Evolutionary conservation across 2,113 vertebrate genomes (phyloP), one percentile per base, ranked within the genome.

Genomic region (Dipodomys spectabilis): DNA sequence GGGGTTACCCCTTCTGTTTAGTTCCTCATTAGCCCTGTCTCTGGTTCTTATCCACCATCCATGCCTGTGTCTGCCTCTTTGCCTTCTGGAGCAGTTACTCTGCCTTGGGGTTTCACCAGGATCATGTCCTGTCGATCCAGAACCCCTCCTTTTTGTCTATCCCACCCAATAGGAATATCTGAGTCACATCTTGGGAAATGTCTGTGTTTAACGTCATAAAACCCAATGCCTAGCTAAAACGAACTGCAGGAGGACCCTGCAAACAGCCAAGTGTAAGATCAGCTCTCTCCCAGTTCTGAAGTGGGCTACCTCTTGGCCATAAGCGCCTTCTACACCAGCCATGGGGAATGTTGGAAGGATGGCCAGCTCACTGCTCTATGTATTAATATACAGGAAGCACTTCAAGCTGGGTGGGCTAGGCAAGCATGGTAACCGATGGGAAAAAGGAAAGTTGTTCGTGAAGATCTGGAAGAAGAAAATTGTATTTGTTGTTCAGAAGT

Each of bases 321-420:
- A 27, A 72, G 25, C 0, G 65, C 74, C 88, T 88, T 64, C 1
- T 88, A 4, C 68, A 35, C 90, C 92, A 86, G 92, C 85, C 35
- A 28, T 44, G 18, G 20, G 49, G 80, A 83, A 49, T 69, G 90
- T 90, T 94, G 89, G 86, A 30, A 67, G 82, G 92, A 39, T 86
- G 92, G 94, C 92, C 32, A 6, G 87, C 90, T 94, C 86, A 1
- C 90, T 73, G 71, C 91, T 88, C 28, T 92, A 81, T 69, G 22
- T 79, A 93, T 80, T 82, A 91, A 83, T 95, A 87, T 13, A 7
- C 28, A 77, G 79, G 88, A 86, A 92, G 88, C 80, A 88, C 32
- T 45, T 80, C 78, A 23, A 67, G 64, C 88, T 81, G 32, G 5
- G 1, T 71, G 80, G 88, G 62, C 44, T 72, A 62, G 69, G 74